These are phyloP conservation scores for Dasyurus viverrinus DNA, from an alignment of 2,113 vertebrate species.

Conservation along the genomic window DNA sequence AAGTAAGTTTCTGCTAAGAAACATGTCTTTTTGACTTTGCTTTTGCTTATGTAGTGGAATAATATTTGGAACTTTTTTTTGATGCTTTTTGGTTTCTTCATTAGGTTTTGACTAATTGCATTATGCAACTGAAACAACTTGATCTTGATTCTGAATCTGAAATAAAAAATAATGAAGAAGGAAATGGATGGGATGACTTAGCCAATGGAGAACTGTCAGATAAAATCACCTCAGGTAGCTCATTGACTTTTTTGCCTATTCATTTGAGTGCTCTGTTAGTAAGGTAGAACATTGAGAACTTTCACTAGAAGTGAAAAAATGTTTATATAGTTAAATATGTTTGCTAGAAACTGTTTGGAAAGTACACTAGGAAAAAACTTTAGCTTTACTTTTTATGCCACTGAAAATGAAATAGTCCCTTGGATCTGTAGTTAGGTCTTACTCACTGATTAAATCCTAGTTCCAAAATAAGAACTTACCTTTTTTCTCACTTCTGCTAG, in stretches of 20 bases:
- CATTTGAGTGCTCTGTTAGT: neutral
- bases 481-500: neutral
- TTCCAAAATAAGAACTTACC: neutral
- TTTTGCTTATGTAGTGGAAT: neutral
- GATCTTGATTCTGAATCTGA: conserved; percentile 85
- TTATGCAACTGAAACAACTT: conserved; percentile 90
- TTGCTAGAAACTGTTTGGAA: neutral
- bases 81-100: conserved; percentile 51
- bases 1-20: conserved; percentile 82
- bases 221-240: conserved; percentile 47
- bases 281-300: neutral
- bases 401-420: neutral
- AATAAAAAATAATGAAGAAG: conserved; percentile 71
- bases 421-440: neutral
- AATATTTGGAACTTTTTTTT: neutral
- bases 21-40: neutral
- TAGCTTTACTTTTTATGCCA: neutral
- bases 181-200: conserved; percentile 81
- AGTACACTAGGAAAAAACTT: neutral
- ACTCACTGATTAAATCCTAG: neutral
- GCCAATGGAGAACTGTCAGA: conserved; percentile 90
- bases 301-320: neutral
- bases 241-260: neutral
- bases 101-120: conserved; percentile 94
- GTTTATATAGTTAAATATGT: neutral